These are phyloP conservation scores for Coccyzus lansbergi DNA, from an alignment of 2,797 vertebrate genomes.

Conservation along the genomic window DNA sequence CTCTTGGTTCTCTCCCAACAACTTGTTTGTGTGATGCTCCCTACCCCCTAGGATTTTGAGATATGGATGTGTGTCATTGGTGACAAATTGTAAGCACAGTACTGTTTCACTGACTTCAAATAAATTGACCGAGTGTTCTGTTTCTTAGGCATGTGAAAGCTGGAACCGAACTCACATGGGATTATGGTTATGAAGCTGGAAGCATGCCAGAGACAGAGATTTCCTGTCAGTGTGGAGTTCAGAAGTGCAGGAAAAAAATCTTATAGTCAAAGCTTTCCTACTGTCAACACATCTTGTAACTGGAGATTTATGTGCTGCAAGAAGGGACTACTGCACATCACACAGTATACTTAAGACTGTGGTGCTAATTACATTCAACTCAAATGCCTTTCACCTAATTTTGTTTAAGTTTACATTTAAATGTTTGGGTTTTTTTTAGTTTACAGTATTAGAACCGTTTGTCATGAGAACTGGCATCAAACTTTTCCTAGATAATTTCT, in stretches of 20 bases:
- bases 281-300: background rate
- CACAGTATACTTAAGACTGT: background rate
- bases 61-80: background rate
- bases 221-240: constrained; percentile 79
- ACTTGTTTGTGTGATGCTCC: background rate
- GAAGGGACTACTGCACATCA: background rate
- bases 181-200: constrained; percentile 84
- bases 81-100: background rate
- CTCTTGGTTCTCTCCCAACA: background rate
- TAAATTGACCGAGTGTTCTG: constrained; percentile 4
- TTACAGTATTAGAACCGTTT: background rate
- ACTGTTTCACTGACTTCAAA: background rate
- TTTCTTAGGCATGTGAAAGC: constrained; percentile 85
- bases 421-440: background rate
- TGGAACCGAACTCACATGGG: constrained; percentile 92
- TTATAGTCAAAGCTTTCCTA: constrained; percentile 61
- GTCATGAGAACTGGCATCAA: background rate
- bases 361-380: constrained; percentile 26
- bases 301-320: background rate
- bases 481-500: background rate
- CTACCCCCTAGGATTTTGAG: background rate
- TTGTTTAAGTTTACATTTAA: background rate
- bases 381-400: background rate
- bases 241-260: constrained; percentile 79
- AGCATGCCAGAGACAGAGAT: constrained; percentile 78